Evolutionary conservation across 2,113 vertebrate genomes (phyloP), one percentile per base, ranked within the genome.

Genomic region (Aspidoscelis tigris): DNA sequence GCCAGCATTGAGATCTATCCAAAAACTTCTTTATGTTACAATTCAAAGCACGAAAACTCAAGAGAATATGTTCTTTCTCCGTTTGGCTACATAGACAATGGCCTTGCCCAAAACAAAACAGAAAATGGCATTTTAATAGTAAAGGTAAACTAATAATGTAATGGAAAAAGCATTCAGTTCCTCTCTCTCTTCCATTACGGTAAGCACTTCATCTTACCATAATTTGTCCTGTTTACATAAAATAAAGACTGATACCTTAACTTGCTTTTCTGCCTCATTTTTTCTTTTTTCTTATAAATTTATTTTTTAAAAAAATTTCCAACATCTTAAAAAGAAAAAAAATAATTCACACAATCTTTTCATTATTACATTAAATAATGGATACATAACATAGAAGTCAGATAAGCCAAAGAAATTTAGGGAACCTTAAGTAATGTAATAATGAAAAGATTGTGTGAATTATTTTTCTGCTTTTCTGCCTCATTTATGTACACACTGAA

Each of bases 41-140:
- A 16, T 50, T 16, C 12, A 18, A 33, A 33, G 2, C 16, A 16
- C 14, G 21, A 22, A 73, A 24, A 53, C 14, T 22, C 47, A 55
- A 33, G 43, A 55, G n/a, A 7, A 6, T 58, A 33, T 76, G 26
- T n/a, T 76, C 74, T 55, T 76, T 58, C 6, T 55, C 26, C 50
- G 26, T 3, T 33, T 33, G 50, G 6, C 7, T 76, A 20, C 33
- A 33, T 6, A n/a, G 26, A 76, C 50, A 20, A 21, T 58, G n/a
- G n/a, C 16, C 50, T 55, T 18, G 7, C 26, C 22, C 74, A 76
- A 76, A 76, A 33, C 7, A 7, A 76, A 76, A 76, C 5, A 20
- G 74, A 55, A 76, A 20, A 18, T 9, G 16, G 53, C n/a, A 58
- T 76, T 58, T 58, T 58, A 76, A 58, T 0, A 0, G 0, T 2